These are phyloP conservation scores for Pterobdella sp. DNA, from an alignment of 2,888 invertebrate genomes.

Conservation along the genomic window DNA sequence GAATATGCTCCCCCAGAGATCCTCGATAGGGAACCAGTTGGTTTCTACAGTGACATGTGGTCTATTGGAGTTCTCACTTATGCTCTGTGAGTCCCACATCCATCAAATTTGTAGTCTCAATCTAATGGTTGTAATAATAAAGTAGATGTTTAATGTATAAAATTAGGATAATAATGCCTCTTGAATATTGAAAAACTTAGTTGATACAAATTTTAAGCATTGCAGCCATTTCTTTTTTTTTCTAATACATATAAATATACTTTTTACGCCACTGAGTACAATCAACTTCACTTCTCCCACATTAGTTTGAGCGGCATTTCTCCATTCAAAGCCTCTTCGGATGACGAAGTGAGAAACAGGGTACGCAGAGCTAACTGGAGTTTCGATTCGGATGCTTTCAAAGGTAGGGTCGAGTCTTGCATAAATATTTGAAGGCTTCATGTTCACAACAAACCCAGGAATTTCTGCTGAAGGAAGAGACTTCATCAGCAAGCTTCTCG, in stretches of 20 bases:
- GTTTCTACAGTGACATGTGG: constrained; percentile 99
- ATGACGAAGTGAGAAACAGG: constrained; percentile 93
- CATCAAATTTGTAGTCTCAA: too few relatives aligned
- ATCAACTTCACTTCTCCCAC: background rate
- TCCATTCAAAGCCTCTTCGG: constrained; percentile 96
- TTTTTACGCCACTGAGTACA: too few relatives aligned
- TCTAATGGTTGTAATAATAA: too few relatives aligned
- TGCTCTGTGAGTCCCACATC: constrained; percentile 90
- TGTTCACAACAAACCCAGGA: constrained; percentile 43
- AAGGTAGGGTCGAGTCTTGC: constrained; percentile 46
- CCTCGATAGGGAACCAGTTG: constrained; percentile 93
- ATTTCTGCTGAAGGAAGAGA: constrained; percentile 96
- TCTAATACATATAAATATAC: too few relatives aligned
- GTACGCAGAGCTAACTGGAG: constrained; percentile 98
- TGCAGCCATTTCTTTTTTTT: too few relatives aligned
- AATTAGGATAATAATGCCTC: too few relatives aligned
- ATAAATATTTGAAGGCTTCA: background rate
- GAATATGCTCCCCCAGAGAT: constrained; percentile 99
- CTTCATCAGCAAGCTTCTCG: constrained; percentile 83
- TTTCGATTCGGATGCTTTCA: constrained; percentile 92
- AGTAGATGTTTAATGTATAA: too few relatives aligned
- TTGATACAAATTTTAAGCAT: too few relatives aligned
- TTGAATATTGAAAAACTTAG: too few relatives aligned
- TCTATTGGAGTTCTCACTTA: constrained; percentile 96
- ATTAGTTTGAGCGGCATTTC: constrained; percentile 84